Evolutionary conservation across 2,797 vertebrate species (phyloP), one percentile per base, ranked within the genome.

Genomic region (Brachyalestes nurse): DNA sequence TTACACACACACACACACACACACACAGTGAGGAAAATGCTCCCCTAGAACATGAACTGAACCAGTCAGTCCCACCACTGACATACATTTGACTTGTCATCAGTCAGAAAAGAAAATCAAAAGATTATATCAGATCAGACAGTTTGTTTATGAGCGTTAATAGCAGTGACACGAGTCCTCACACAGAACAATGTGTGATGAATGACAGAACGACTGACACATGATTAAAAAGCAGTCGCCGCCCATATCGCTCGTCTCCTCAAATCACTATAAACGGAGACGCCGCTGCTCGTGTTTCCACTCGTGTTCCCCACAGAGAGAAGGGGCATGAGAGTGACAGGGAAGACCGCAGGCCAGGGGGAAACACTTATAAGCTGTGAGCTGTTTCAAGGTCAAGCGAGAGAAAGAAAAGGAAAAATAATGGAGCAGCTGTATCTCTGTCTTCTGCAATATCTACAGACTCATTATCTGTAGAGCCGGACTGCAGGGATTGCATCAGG

Each of bases 321-420:
- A 75, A 47, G 25, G 25, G 21, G 38, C 45, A 21, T 10, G 42
- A 55, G 16, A 21, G 40, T 45, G 42, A n/a, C 25, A 49, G 66
- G 19, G 16, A 75, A 79, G 14, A 38, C 9, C 12, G 42, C 34
- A 9, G 16, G 34, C 13, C 51, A 51, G 51, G 38, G 49, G 58
- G 67, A 57, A 82, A 77, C 19, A 66, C n/a, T 6, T 47, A 38
- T 28, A 23, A 58, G 34, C 70, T 49, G 1, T 6, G 67, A 55
- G 79, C 64, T 58, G 55, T 75, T 80, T 86, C 75, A 81, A 80
- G 58, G 79, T 80, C 62, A 64, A 61, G 66, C 49, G 70, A 40
- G 28, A 64, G 75, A 60, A 65, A 10, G n/a, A 28, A 21, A 77
- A 21, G 49, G 49, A 19, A 64, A 84, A 79, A 79, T 19, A 71